Base-by-base conservation (phyloP, 92 coral and sea anemone genomes). In the Desmophyllum pertusum region DNA sequence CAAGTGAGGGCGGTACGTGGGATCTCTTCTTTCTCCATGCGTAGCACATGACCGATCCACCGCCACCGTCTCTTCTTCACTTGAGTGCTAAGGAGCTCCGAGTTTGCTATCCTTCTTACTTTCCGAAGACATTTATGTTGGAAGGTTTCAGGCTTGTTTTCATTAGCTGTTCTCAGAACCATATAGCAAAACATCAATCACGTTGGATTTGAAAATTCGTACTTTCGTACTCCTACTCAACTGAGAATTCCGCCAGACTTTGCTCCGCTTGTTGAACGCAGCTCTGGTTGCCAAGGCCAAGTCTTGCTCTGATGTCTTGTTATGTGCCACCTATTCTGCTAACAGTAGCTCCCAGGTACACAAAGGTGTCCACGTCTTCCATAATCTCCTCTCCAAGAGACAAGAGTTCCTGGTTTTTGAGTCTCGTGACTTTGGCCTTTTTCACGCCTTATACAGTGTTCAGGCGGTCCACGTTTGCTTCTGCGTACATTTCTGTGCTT, bases 391-490 rank as follows among this genome's bases (percentile, higher is more conserved):
- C 81, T 11, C 45, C 81, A 2, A 77, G 30, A n/a, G 37, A 23
- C 51, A 77, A 25, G 37, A 68, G 81, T 77, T 77, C 81, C 41
- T 77, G 81, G 50, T 50, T 77, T 53, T 2, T 27, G 3, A 77
- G 42, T 75, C 80, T 42, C 80, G 48, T 45, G 62, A 75, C 64
- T 75, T 75, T 75, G 80, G 66, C 27, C 65, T 75, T 48, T 62
- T 75, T 75, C 18, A 48, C 50, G n/a, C n/a, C n/a, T n/a, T n/a
- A n/a, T n/a, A n/a, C n/a, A n/a, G n/a, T n/a, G n/a, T n/a, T n/a
- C n/a, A n/a, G n/a, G n/a, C n/a, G n/a, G n/a, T n/a, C n/a, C n/a
- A n/a, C n/a, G n/a, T 52, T 2, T 52, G 59, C 21, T 52, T 52
- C 0, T 5, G 21, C 59, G 18, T 52, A 23, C 3, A 15, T 52